These are phyloP conservation scores for Ennomos erosarius DNA, from an alignment of 2,888 invertebrate genomes.

Conservation along the genomic window DNA sequence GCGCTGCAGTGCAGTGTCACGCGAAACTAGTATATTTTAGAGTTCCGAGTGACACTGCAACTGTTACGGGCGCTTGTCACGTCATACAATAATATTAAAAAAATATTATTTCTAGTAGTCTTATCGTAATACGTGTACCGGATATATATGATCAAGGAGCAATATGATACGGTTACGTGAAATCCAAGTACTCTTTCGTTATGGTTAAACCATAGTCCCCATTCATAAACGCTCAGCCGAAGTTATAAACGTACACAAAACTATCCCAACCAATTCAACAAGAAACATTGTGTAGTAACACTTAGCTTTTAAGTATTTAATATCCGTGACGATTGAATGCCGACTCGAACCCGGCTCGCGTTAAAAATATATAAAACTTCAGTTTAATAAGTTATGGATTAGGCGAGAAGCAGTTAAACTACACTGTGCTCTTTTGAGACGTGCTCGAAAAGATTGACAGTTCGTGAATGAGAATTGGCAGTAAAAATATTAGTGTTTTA, in stretches of 20 bases:
- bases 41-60: too few species aligned
- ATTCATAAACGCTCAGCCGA: slow-evolving; percentile 8
- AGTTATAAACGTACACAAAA: slow-evolving; percentile 24
- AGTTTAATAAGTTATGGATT: slow-evolving; percentile 43
- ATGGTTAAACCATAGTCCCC: slow-evolving; percentile 1
- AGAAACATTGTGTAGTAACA: slow-evolving; percentile 16
- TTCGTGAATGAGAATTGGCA: slow-evolving; percentile 17
- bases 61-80: too few species aligned
- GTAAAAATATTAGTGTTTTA: slow-evolving; percentile 22
- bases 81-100: too few species aligned
- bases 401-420: slow-evolving; percentile 27
- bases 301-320: slow-evolving; percentile 9
- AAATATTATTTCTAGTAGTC: too few species aligned
- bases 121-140: too few species aligned
- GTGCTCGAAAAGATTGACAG: slow-evolving; percentile 25
- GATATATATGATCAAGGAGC: too few species aligned
- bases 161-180: too few species aligned
- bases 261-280: slow-evolving; percentile 21
- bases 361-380: slow-evolving; percentile 43
- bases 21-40: too few species aligned
- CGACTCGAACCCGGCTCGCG: slow-evolving; percentile 32
- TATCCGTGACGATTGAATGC: slow-evolving; percentile 36
- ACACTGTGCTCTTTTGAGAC: slow-evolving; percentile 29
- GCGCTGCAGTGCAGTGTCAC: too few species aligned
- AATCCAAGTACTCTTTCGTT: too few species aligned